Conservation (phyloP, 2,888 invertebrate species). For the Ferrisia virgata region DNA sequence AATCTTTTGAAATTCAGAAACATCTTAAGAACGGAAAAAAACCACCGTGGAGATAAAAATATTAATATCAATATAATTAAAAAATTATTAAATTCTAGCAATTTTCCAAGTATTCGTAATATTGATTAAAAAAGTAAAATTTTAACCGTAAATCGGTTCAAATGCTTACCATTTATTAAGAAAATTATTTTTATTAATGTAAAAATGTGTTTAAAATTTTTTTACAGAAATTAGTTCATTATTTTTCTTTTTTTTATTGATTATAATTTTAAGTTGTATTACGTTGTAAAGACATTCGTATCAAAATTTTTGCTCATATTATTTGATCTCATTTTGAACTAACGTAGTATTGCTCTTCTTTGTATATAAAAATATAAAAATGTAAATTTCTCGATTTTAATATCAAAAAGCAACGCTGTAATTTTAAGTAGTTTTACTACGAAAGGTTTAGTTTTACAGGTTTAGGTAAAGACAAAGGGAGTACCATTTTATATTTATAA, state of each 20-base stretch:
- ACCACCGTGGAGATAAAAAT: constrained; percentile 37
- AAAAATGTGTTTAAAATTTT: not conserved
- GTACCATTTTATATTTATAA: no score
- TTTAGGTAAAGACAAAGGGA: no score
- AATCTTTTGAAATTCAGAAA: constrained; percentile 18
- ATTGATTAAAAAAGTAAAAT: not conserved
- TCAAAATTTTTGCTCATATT: not conserved
- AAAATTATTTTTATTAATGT: not conserved
- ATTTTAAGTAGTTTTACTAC: no score
- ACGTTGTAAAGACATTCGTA: not conserved
- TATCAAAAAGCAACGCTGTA: no score
- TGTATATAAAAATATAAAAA: not conserved
- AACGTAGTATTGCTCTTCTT: not conserved
- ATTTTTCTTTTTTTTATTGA: not conserved
- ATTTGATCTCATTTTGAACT: not conserved
- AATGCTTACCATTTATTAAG: no score
- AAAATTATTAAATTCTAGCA: not conserved
- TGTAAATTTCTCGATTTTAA: not conserved
- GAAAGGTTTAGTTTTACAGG: no score
- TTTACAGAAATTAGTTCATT: not conserved
- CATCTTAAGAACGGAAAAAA: constrained; percentile 17
- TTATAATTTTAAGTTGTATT: not conserved
- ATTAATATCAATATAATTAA: not conserved
- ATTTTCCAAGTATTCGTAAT: not conserved
- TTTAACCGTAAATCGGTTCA: no score